Percentiles rank a stretch among this genome's conserved stretches.
Evolutionary conservation across 1,140 invertebrate genomes (phyloP).

Genomic region (Venturia canescens): DNA sequence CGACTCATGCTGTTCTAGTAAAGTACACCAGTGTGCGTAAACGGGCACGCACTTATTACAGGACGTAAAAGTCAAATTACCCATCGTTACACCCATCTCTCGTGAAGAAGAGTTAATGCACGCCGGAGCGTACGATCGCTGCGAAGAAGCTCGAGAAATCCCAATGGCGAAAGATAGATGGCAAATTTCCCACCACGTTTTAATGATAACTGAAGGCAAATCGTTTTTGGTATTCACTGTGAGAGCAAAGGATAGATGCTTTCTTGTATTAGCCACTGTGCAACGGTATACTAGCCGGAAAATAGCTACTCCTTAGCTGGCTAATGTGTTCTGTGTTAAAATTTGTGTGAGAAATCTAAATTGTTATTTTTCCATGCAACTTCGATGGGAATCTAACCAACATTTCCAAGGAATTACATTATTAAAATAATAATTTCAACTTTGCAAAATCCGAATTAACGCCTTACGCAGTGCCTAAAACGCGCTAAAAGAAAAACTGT

Average conservation of each 20-base stretch:
- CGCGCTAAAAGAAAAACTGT: no score
- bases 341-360: not conserved
- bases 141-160: not conserved
- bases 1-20: slow-evolving; percentile 58
- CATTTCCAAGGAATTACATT: no score
- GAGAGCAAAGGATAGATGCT: slow-evolving; percentile 9
- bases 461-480: no score
- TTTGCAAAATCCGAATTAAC: no score
- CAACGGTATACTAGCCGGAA: not conserved
- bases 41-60: slow-evolving; percentile 69
- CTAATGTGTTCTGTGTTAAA: not conserved
- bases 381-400: not conserved
- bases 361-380: not conserved
- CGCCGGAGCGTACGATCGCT: not conserved
- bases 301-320: not conserved
- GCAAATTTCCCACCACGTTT: slow-evolving; percentile 71
- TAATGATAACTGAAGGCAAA: slow-evolving; percentile 65
- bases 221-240: slow-evolving; percentile 69
- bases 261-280: not conserved
- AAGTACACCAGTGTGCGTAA: slow-evolving; percentile 62
- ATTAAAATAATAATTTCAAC: no score
- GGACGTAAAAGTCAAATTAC: slow-evolving; percentile 70
- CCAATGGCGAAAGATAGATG: slow-evolving; percentile 29
- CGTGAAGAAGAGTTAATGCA: slow-evolving; percentile 26
- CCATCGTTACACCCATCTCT: slow-evolving; percentile 59